A percentile compares a stretch with the other conserved stretches of the same genome.
Conservation (phyloP, 2,888 invertebrate genomes). For the Diploptera punctata region DNA sequence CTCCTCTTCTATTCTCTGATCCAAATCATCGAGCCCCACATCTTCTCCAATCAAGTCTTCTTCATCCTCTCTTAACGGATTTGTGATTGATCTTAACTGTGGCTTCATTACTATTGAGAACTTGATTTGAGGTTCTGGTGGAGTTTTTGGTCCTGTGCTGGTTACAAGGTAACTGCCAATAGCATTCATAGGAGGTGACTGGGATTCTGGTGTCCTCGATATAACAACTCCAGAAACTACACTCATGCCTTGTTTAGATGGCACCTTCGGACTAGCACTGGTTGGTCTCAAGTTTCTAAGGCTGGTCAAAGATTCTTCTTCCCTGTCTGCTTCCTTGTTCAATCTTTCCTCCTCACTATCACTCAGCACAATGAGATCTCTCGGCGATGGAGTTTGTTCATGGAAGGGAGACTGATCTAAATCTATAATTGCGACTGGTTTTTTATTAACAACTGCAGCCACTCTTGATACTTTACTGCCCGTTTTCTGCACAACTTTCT, state of each 20-base stretch:
- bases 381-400: slow-evolving; percentile 80
- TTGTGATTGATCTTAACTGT: slow-evolving; percentile 61
- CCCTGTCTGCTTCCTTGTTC: slow-evolving; percentile 34
- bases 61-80: slow-evolving; percentile 63
- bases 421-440: slow-evolving; percentile 86
- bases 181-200: slow-evolving; percentile 34
- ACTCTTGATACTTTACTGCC: slow-evolving; percentile 43
- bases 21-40: slow-evolving; percentile 42
- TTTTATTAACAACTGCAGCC: slow-evolving; percentile 61
- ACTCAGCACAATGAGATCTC: slow-evolving; percentile 81
- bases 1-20: slow-evolving; percentile 48
- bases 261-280: slow-evolving; percentile 37
- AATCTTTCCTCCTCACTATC: slow-evolving; percentile 72
- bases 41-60: slow-evolving; percentile 49
- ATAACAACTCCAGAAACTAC: slow-evolving; percentile 41
- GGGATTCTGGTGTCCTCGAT: slow-evolving; percentile 45
- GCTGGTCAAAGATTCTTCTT: slow-evolving; percentile 25
- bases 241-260: slow-evolving; percentile 34
- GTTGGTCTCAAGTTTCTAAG: slow-evolving; percentile 28
- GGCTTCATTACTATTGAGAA: slow-evolving; percentile 64
- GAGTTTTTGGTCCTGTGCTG: slow-evolving; percentile 73
- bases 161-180: slow-evolving; percentile 49
- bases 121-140: slow-evolving; percentile 74
- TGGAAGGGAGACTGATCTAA: slow-evolving; percentile 85
- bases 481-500: slow-evolving; percentile 46